phyloP scores from a whole-genome alignment of 2,888 invertebrate genomes.

The Cosmorhoe ocellata region DNA sequence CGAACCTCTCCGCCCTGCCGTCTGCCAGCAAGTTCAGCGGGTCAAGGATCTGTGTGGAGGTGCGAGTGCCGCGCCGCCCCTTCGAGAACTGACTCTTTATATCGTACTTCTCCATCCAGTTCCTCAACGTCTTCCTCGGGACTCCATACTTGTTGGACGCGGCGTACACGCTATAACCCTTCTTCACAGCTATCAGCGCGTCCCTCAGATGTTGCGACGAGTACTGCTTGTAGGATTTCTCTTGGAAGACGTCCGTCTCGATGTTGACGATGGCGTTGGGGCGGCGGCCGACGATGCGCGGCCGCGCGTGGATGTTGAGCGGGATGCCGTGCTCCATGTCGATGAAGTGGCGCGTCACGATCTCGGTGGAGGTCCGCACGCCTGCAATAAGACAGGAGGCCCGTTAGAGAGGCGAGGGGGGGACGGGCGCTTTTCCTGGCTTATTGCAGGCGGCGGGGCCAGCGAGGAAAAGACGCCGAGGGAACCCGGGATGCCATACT shows the following conservation, averaged over 20 bases:
- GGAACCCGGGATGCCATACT: no score
- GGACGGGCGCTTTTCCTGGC: conserved; percentile 78
- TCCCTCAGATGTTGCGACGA: conserved; percentile 77
- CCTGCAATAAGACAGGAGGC: conserved; percentile 78
- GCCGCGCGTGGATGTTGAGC: conserved; percentile 70
- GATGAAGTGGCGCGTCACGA: conserved; percentile 76
- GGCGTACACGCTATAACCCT: conserved; percentile 80
- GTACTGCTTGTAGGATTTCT: conserved; percentile 78
- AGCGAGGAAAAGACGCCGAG: conserved; percentile 77
- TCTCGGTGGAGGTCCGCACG: conserved; percentile 73
- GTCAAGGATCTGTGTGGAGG: conserved; percentile 59
- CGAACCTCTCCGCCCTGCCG: conserved; percentile 57
- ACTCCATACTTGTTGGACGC: conserved; percentile 81
- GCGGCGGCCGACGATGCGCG: conserved; percentile 67
- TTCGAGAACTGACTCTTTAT: conserved; percentile 80
- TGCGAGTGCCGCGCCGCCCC: conserved; percentile 67
- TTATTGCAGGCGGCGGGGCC: conserved; percentile 68
- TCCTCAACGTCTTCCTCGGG: conserved; percentile 79
- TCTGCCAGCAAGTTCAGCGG: conserved; percentile 69
- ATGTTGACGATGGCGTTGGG: conserved; percentile 75
- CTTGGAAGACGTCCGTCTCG: conserved; percentile 76
- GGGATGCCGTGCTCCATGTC: conserved; percentile 75
- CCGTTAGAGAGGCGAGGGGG: conserved; percentile 34
- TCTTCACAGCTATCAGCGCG: conserved; percentile 76
- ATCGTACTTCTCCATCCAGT: conserved; percentile 83